Evolutionary conservation across 2,888 invertebrate genomes (phyloP).

Genomic region (Trisateles emortualis): DNA sequence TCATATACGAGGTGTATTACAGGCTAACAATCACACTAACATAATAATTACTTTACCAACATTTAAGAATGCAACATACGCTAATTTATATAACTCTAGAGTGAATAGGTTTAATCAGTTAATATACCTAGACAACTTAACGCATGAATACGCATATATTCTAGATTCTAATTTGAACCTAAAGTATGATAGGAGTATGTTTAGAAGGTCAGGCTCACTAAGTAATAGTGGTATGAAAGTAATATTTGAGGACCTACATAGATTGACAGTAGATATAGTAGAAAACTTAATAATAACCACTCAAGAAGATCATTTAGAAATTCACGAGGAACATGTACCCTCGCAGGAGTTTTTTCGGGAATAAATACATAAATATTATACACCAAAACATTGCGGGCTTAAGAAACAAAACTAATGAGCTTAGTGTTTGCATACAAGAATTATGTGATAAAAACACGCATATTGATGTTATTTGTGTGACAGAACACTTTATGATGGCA

Average conservation of each 20-base stretch:
- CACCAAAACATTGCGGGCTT: background rate
- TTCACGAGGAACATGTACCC: background rate
- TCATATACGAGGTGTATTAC: background rate
- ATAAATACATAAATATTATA: constrained; percentile 1
- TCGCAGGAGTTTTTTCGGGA: background rate
- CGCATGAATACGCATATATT: constrained; percentile 4
- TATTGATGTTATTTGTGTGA: constrained; percentile 1
- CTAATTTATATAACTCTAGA: constrained; percentile 3
- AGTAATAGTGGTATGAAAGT: constrained; percentile 5
- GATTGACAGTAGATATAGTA: background rate
- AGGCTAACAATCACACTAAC: background rate
- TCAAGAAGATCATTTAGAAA: background rate
- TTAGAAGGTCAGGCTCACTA: background rate
- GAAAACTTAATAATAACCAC: background rate
- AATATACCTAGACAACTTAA: constrained; percentile 4
- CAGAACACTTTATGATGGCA: background rate
- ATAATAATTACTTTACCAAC: constrained; percentile 8
- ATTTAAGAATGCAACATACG: constrained; percentile 2
- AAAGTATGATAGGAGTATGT: background rate
- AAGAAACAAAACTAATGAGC: constrained; percentile 1
- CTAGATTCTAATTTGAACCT: constrained; percentile 2
- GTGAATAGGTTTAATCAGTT: constrained; percentile 6
- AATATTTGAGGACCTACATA: background rate
- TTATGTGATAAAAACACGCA: background rate
- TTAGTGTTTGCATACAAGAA: background rate